Conservation (phyloP, 2,888 invertebrate species). For the Hirtodrosophila cameraria region DNA sequence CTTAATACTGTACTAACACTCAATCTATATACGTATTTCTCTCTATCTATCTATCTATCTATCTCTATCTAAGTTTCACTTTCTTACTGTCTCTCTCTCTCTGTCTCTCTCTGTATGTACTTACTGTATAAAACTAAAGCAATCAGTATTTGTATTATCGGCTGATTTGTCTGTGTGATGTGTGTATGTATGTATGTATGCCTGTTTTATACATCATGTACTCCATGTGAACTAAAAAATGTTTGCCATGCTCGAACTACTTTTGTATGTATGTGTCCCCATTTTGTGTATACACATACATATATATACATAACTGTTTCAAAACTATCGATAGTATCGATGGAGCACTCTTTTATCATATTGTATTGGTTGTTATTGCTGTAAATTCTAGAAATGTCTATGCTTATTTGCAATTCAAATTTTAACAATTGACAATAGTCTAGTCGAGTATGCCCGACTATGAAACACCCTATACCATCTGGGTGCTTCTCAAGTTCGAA, state of each 20-base stretch:
- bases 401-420: too few relatives aligned
- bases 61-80: conserved; percentile 2
- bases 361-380: too few relatives aligned
- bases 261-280: conserved; percentile 2
- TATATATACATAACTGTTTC: conserved; percentile 2
- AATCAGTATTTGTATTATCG: conserved; percentile 57
- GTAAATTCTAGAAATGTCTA: too few relatives aligned
- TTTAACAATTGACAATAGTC: too few relatives aligned
- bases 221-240: conserved; percentile 7
- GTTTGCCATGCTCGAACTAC: conserved; percentile 3
- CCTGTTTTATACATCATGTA: conserved; percentile 10
- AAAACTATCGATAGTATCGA: too few relatives aligned
- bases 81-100: conserved; percentile 5
- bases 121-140: conserved; percentile 26
- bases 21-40: conserved; percentile 9
- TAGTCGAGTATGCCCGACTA: too few relatives aligned
- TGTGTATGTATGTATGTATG: conserved; percentile 4
- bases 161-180: conserved; percentile 30
- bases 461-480: too few relatives aligned
- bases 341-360: too few relatives aligned
- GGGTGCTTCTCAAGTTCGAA: too few relatives aligned
- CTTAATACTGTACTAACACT: conserved; percentile 23
- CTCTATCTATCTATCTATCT: conserved; percentile 1
- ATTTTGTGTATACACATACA: background rate
- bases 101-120: conserved; percentile 7